A percentile compares a stretch with the other conserved stretches of the same genome.
Conservation (phyloP, 2,888 invertebrate species). For the Trissolcus brochymenae region DNA sequence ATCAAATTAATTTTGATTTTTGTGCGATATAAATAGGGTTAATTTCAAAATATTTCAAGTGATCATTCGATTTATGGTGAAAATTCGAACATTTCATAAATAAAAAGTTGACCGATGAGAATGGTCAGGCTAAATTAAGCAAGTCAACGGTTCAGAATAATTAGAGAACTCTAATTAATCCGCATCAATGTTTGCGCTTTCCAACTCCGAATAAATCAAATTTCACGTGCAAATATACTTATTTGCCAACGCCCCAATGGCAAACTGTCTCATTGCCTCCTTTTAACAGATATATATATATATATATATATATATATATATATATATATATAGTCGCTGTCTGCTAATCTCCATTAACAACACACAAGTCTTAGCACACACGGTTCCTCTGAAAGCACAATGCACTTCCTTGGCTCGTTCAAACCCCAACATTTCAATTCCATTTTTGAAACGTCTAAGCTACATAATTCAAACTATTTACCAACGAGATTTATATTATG, state of each 20-base stretch:
- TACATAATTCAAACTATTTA: too few relatives aligned
- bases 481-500: too few relatives aligned
- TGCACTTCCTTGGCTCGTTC: constrained; percentile 39
- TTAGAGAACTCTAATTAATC: constrained; percentile 45
- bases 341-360: constrained; percentile 52
- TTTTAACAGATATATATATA: constrained; percentile 39
- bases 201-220: constrained; percentile 46
- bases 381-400: constrained; percentile 40
- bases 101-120: constrained; percentile 1
- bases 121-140: constrained; percentile 18
- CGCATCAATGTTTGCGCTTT: constrained; percentile 32
- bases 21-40: too few relatives aligned
- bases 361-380: constrained; percentile 38
- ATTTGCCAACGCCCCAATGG: constrained; percentile 39
- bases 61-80: too few relatives aligned
- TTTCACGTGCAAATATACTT: constrained; percentile 50
- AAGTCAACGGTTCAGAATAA: constrained; percentile 43
- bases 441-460: too few relatives aligned
- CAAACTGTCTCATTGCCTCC: constrained; percentile 39
- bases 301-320: constrained; percentile 15
- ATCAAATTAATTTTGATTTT: too few relatives aligned
- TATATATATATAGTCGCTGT: constrained; percentile 14
- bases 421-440: constrained; percentile 19
- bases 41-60: too few relatives aligned
- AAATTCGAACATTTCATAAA: neutral